Base-by-base conservation (phyloP, 2,888 invertebrate genomes). In the Fragum sueziense region DNA sequence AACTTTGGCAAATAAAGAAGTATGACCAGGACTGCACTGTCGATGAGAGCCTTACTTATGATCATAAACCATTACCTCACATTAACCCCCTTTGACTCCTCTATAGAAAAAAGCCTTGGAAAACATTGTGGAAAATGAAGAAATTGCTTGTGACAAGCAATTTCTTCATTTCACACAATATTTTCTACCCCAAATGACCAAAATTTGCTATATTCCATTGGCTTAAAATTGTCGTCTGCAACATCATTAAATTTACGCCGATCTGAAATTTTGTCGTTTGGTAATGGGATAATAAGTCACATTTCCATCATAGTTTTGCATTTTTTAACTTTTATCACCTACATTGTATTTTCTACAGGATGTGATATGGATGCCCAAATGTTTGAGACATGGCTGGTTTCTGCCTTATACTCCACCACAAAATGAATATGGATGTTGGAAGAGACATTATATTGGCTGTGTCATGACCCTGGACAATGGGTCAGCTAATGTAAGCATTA, bases 371-470 rank as follows among this genome's bases (percentile, higher is more conserved):
- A 87, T 85, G 80, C 88, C 88, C 1, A 93, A 93, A 79, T 93
- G 93, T 87, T 61, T 89, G 72, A 88, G 86, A 73, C 88, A 88
- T 70, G 93, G 93, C 4, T 93, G 93, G 93, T 92, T 89, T 75
- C 85, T 93, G 31, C 92, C 92, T 0, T 93, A 92, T 80, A 89
- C 88, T 27, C 91, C 93, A 14, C 85, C 90, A 20, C 88, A 89
- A 54, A 88, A 89, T 82, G 93, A 93, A 82, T 90, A 88, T 84
- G 92, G 92, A n/a, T 90, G 90, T 7, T 93, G 93, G 93, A 93
- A 93, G 82, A 80, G 88, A 57, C 92, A 93, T 77, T 93, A 92
- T 74, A 82, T 92, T 22, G 90, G 89, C 20, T 93, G 92, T 84
- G 88, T 89, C 4, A 85, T 87, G n/a, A 88, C 88, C 2, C 61